These are phyloP conservation scores for Pseudocheirus occidentalis DNA, from an alignment of 2,797 vertebrate genomes.

Conservation along the genomic window DNA sequence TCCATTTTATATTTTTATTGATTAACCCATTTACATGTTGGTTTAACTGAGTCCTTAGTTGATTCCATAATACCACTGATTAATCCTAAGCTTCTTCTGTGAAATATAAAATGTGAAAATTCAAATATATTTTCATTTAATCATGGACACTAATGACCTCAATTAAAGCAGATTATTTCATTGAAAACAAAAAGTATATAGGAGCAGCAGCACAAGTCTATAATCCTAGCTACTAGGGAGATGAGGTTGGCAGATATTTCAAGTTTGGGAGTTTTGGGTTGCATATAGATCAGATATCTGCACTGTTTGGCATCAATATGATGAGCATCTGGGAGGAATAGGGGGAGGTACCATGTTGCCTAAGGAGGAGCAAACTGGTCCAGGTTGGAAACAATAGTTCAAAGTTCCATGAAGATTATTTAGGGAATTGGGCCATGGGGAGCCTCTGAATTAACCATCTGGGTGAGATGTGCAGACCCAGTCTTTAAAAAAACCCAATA, in stretches of 20 bases:
- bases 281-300: neutral
- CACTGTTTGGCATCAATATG: neutral
- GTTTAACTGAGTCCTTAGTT: neutral
- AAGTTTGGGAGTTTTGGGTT: neutral
- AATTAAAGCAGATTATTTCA: neutral
- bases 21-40: neutral
- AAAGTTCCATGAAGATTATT: neutral
- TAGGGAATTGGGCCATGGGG: neutral
- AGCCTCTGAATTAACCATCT: neutral
- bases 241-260: neutral
- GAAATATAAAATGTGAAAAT: neutral
- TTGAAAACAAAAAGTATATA: neutral
- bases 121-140: neutral
- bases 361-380: neutral
- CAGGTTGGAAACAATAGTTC: neutral
- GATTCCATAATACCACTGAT: neutral
- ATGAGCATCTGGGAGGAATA: neutral
- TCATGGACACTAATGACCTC: neutral
- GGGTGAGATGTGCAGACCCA: neutral
- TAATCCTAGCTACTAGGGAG: neutral
- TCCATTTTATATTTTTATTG: neutral
- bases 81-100: neutral
- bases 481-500: neutral
- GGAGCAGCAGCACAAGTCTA: neutral
- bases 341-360: neutral